phyloP scores from a whole-genome alignment of 2,888 invertebrate species.

The Lasius fuliginosus region DNA sequence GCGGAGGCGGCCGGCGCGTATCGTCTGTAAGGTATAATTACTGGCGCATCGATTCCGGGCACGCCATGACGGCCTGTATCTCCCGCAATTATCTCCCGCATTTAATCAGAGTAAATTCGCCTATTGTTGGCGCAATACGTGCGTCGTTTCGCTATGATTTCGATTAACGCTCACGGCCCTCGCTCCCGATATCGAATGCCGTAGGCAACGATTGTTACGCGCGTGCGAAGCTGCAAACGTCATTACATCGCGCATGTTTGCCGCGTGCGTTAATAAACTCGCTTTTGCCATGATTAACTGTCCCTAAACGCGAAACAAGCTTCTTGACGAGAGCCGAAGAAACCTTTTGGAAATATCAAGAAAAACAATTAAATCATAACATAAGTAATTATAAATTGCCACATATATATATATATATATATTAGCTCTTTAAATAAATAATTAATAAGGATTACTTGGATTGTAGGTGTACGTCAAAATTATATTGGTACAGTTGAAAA shows the following conservation, averaged over 20 bases:
- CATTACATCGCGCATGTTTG: conserved; percentile 52
- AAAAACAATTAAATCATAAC: not conserved
- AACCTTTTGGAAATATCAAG: not conserved
- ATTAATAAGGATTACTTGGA: too few species aligned
- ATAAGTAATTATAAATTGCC: not conserved
- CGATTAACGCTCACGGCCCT: conserved; percentile 56
- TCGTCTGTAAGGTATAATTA: conserved; percentile 60
- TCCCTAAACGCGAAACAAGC: not conserved
- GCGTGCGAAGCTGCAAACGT: conserved; percentile 44
- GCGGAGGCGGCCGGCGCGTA: conserved; percentile 45
- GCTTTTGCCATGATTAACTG: not conserved
- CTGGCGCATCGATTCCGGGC: conserved; percentile 51
- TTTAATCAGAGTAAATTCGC: conserved; percentile 68
- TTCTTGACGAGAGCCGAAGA: not conserved
- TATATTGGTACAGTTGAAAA: not conserved
- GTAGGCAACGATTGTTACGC: conserved; percentile 45
- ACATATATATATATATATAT: not conserved
- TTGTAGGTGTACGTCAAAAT: not conserved
- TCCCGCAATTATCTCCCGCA: conserved; percentile 66
- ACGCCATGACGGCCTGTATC: conserved; percentile 59
- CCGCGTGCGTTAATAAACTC: conserved; percentile 58
- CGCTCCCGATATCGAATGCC: conserved; percentile 2
- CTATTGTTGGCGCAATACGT: conserved; percentile 62
- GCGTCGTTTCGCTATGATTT: conserved; percentile 59
- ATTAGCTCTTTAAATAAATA: too few species aligned